These are phyloP conservation scores for Anguilla japonica DNA, from an alignment of 2,113 vertebrate species.

Conservation along the genomic window DNA sequence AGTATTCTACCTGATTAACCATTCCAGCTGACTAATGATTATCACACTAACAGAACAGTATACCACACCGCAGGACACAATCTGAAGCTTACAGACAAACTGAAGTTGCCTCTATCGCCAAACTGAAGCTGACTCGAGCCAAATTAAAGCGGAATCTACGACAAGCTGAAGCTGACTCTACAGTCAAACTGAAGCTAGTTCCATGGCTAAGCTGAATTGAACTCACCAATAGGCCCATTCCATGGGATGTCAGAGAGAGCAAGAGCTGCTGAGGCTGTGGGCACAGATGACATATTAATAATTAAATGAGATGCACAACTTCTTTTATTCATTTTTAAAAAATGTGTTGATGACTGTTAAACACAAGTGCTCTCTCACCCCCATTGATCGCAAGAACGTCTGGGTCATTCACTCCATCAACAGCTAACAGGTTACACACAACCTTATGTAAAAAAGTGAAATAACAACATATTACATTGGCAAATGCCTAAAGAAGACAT, in stretches of 20 bases:
- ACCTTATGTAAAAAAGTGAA: conserved; percentile 66
- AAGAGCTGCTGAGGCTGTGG: conserved; percentile 88
- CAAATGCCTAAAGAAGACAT: background rate
- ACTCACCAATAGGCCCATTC: conserved; percentile 91
- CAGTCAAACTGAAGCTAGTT: no score
- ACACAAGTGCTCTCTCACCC: conserved; percentile 69
- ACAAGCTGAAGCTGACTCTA: no score
- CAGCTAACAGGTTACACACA: conserved; percentile 94
- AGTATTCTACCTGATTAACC: no score
- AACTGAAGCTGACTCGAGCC: no score
- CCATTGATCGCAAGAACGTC: conserved; percentile 94
- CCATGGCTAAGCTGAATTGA: background rate
- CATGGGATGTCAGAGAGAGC: conserved; percentile 96
- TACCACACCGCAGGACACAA: no score
- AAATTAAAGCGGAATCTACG: no score
- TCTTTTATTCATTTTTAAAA: background rate
- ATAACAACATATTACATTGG: background rate
- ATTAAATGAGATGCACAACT: background rate
- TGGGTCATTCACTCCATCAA: conserved; percentile 91
- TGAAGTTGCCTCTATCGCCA: no score
- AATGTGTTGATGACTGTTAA: background rate
- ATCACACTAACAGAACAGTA: no score
- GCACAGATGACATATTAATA: conserved; percentile 9
- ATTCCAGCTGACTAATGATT: no score
- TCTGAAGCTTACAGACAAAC: no score